Conservation (phyloP, 1,140 invertebrate genomes). For the Drosophila truncata region DNA sequence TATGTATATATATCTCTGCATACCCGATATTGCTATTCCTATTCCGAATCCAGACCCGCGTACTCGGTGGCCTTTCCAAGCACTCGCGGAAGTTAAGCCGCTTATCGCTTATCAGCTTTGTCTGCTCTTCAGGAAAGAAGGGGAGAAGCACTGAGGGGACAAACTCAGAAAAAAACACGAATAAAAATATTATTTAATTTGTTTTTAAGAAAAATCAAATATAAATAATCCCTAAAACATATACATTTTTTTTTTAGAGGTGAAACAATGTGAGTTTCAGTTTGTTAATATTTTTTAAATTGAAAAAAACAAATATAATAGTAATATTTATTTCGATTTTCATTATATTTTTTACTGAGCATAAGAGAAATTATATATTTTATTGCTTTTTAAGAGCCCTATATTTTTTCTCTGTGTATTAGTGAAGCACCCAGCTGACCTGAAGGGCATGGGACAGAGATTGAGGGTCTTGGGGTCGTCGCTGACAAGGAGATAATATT, state of each 20-base stretch:
- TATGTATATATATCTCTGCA: constrained; percentile 35
- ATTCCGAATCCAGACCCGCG: constrained; percentile 11
- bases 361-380: neutral
- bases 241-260: too few species aligned
- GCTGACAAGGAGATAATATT: constrained; percentile 44
- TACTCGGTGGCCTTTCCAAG: constrained; percentile 20
- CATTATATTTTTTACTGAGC: neutral
- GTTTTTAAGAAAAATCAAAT: neutral
- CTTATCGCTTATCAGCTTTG: constrained; percentile 81
- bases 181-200: constrained; percentile 3
- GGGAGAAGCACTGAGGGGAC: neutral
- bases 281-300: too few species aligned
- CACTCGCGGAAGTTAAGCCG: constrained; percentile 55
- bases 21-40: constrained; percentile 21
- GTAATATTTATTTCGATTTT: neutral
- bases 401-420: neutral
- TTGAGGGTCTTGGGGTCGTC: constrained; percentile 33
- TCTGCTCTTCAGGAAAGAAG: constrained; percentile 17
- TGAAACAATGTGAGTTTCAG: neutral
- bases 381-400: too few species aligned
- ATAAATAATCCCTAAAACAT: neutral
- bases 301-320: neutral
- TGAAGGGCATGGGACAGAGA: constrained; percentile 11
- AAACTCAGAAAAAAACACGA: neutral
- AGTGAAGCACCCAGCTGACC: constrained; percentile 23